Percentiles rank a stretch among this genome's conserved stretches.
Conservation (phyloP, 1,140 invertebrate species). For the Ephestia elutella region DNA sequence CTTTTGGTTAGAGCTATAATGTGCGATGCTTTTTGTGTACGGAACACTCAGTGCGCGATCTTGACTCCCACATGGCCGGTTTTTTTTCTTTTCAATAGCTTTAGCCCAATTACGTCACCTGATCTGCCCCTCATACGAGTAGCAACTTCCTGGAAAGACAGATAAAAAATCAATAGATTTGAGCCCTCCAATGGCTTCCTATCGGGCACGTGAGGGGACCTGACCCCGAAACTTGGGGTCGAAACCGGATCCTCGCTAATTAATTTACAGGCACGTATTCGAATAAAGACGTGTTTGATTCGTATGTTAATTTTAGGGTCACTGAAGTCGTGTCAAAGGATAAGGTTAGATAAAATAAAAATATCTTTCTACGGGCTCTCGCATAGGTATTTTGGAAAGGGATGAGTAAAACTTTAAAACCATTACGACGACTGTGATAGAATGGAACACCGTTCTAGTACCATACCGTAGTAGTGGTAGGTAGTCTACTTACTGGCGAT, state of each 20-base stretch:
- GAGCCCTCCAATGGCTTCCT: background rate
- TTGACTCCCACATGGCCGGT: too few relatives aligned
- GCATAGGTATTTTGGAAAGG: too few relatives aligned
- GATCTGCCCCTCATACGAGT: background rate
- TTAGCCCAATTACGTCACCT: background rate
- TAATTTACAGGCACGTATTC: constrained; percentile 19
- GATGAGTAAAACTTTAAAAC: too few relatives aligned
- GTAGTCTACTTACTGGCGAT: too few relatives aligned
- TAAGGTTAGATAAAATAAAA: too few relatives aligned
- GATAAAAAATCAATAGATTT: constrained; percentile 5
- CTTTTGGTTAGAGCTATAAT: too few relatives aligned
- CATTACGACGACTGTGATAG: too few relatives aligned
- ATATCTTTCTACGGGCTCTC: too few relatives aligned
- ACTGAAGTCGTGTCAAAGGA: background rate
- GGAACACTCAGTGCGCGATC: too few relatives aligned
- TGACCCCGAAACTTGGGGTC: constrained; percentile 2
- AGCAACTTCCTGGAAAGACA: constrained; percentile 4
- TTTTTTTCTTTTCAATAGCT: background rate
- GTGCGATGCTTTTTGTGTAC: too few relatives aligned
- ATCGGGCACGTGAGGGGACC: constrained; percentile 1
- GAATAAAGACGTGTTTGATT: background rate
- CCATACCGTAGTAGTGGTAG: too few relatives aligned
- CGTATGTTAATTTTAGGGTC: constrained; percentile 1
- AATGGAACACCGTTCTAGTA: too few relatives aligned
- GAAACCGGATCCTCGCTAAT: constrained; percentile 11